Conservation (phyloP, 2,797 vertebrate genomes). For the Threskiornis aethiopicus region DNA sequence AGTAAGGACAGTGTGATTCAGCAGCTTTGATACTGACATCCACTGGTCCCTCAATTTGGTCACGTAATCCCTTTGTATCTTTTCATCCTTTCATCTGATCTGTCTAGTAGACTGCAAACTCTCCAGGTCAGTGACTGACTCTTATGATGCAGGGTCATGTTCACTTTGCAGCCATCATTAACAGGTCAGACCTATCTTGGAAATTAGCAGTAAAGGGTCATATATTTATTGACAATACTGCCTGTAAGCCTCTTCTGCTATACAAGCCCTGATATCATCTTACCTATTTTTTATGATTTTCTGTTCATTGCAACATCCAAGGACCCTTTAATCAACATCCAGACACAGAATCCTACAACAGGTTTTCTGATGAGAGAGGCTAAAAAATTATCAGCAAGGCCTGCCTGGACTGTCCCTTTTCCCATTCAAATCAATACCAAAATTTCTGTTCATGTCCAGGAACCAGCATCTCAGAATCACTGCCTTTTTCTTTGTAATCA, state of each 20-base stretch:
- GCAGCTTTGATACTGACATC: not conserved
- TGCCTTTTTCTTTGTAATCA: not conserved
- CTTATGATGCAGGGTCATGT: not conserved
- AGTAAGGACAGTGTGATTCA: not conserved
- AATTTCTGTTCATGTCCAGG: not conserved
- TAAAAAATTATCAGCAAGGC: not conserved
- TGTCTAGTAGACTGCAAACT: not conserved
- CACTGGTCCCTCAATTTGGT: not conserved
- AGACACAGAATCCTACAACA: not conserved
- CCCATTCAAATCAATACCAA: not conserved
- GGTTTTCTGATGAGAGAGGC: not conserved
- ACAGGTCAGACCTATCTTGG: not conserved
- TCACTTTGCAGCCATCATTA: not conserved
- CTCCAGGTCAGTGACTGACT: not conserved
- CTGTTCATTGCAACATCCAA: not conserved
- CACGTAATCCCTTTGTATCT: rapidly evolving
- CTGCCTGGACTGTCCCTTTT: not conserved
- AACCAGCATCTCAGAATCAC: not conserved
- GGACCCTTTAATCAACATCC: not conserved
- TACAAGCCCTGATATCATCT: not conserved
- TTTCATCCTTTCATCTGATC: not conserved
- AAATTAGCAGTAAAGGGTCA: not conserved
- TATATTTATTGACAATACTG: not conserved
- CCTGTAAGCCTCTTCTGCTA: not conserved
- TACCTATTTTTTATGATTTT: not conserved